phyloP scores from a whole-genome alignment of 2,113 vertebrate species.

The Entosphenus tridentatus region DNA sequence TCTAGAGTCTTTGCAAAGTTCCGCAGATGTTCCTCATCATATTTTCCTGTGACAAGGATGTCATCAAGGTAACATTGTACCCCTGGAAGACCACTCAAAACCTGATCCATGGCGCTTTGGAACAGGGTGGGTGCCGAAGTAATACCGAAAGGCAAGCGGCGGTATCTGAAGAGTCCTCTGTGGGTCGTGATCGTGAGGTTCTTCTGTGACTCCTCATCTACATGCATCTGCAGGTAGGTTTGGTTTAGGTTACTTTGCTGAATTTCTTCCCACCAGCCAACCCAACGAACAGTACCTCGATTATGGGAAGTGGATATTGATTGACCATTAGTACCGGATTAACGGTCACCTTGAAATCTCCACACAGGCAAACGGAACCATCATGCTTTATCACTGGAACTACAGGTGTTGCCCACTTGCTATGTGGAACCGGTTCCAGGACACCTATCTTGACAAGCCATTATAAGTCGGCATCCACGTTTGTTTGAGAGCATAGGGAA shows the following conservation, averaged over 20 bases:
- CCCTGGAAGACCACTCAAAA: not conserved
- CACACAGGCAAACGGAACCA: not conserved
- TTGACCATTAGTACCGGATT: constrained; percentile 9
- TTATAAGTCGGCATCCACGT: too few species aligned
- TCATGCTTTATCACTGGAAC: too few species aligned
- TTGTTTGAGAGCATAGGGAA: too few species aligned
- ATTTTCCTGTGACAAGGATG: constrained; percentile 8
- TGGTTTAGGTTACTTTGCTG: constrained; percentile 4
- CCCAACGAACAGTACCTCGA: constrained; percentile 9
- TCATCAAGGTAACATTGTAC: constrained; percentile 5
- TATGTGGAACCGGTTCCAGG: too few species aligned
- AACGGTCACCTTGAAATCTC: constrained; percentile 10
- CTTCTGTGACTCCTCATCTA: constrained; percentile 7
- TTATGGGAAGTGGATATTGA: constrained; percentile 6
- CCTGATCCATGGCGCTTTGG: constrained; percentile 8
- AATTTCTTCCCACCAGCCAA: constrained; percentile 7
- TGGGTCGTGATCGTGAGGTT: constrained; percentile 8
- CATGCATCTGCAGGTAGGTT: constrained; percentile 8
- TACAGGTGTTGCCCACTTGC: too few species aligned
- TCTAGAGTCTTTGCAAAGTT: constrained; percentile 2
- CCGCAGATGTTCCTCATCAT: not conserved
- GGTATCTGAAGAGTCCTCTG: constrained; percentile 8
- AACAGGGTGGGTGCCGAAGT: constrained; percentile 7
- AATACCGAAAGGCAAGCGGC: constrained; percentile 7
- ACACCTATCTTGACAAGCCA: too few species aligned